Evolutionary conservation across 2,797 vertebrate species (phyloP), one percentile per base, ranked within the genome.

Genomic region (Gymnopithys bicolor): DNA sequence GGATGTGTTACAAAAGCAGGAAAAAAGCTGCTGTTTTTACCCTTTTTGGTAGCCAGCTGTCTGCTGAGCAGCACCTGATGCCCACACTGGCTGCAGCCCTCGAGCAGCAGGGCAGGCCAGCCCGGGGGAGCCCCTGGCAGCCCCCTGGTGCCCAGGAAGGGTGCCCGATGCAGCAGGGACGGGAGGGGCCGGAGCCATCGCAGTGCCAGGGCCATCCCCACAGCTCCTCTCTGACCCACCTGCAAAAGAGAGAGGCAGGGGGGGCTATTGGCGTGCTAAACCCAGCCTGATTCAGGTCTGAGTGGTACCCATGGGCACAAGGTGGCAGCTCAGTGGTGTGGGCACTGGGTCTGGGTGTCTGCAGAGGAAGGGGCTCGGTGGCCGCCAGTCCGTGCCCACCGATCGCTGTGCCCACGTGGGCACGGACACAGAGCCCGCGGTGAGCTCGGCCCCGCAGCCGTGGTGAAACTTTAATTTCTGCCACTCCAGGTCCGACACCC

Each of bases 41-140:
- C 97, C 97, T 99, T 99, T 97, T 99, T 99, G 94, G 99, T 99
- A 88, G 99, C 99, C 22, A 99, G 98, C 64, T 98, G 97, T 30
- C 99, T 97, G 90, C 84, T 45, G 28, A 97, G 97, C 43, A 96
- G 62, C 37, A 81, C 25, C 8, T 92, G 94, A 13, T 16, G 93
- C 77, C 18, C 84, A 53, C 64, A 25, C 16, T 73, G 94, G 24
- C 92, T 69, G 64, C 55, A 80, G 92, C 76, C 77, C 14, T 19
- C 60, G 17, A 45, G 93, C 35, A 96, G 90, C 27, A 84, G 84
- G n/a, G 49, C 82, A 1, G 94, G 69, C 81, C 94, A 86, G 89
- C 93, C 95, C 1, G 80, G 3, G 2, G 96, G 27, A n/a, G 89
- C 69, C 71, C 17, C 81, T 2, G 96, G 89, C 37, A 96, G 90